phyloP scores from a whole-genome alignment of 2,888 invertebrate genomes.

The Leptinotarsa rubiginosa region DNA sequence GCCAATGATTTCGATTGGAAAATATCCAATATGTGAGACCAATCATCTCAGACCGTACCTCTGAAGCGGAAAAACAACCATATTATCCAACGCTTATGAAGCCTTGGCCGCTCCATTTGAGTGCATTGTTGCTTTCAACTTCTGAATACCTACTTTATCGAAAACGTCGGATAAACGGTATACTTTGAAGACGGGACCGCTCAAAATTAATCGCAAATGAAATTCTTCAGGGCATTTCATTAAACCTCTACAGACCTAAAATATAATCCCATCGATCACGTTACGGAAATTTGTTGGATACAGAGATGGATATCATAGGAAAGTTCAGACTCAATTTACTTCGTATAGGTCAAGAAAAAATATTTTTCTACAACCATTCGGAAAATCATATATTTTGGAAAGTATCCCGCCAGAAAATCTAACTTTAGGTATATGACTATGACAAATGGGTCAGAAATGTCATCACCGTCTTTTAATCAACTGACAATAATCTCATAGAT shows the following conservation, averaged over 20 bases:
- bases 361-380: neutral
- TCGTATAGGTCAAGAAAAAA: neutral
- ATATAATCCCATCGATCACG: constrained; percentile 9
- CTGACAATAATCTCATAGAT: too few relatives aligned
- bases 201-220: constrained; percentile 64
- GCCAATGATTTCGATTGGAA: constrained; percentile 44
- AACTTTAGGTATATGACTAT: too few relatives aligned
- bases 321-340: neutral
- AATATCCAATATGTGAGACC: constrained; percentile 64
- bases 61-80: constrained; percentile 64
- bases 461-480: too few relatives aligned
- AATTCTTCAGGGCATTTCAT: constrained; percentile 61
- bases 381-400: neutral
- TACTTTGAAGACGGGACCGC: constrained; percentile 56
- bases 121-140: constrained; percentile 58
- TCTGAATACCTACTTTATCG: constrained; percentile 55
- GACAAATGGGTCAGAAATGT: too few relatives aligned
- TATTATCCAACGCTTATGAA: constrained; percentile 62
- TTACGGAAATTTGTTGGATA: constrained; percentile 3
- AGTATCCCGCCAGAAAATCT: too few relatives aligned
- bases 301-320: neutral
- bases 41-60: constrained; percentile 62
- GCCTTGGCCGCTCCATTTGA: constrained; percentile 58
- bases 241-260: constrained; percentile 49
- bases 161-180: constrained; percentile 35